These are phyloP conservation scores for Dynastes grantii DNA, from an alignment of 2,888 invertebrate species.

Conservation along the genomic window DNA sequence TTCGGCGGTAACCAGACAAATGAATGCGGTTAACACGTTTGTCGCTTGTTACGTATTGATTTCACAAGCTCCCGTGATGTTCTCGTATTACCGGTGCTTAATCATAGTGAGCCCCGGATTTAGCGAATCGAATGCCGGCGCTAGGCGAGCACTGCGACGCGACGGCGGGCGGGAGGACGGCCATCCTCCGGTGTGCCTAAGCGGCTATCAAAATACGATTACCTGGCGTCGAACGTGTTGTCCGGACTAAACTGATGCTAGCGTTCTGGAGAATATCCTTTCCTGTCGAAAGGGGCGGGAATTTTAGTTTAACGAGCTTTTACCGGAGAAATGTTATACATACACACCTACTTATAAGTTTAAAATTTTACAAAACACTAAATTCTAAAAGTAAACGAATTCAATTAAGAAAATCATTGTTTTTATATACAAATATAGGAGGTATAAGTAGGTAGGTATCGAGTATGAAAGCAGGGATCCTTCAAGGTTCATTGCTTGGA, in stretches of 20 bases:
- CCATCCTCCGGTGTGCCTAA: conserved; percentile 31
- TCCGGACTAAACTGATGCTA: conserved; percentile 21
- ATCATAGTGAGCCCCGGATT: conserved; percentile 68
- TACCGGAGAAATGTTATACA: neutral
- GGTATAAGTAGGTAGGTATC: too few species aligned
- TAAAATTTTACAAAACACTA: too few species aligned
- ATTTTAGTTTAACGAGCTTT: conserved; percentile 9
- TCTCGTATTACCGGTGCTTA: conserved; percentile 68
- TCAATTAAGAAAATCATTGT: too few species aligned
- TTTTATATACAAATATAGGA: too few species aligned
- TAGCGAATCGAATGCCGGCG: conserved; percentile 62
- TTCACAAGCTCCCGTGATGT: conserved; percentile 67
- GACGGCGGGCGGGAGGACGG: conserved; percentile 3
- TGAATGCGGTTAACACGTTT: conserved; percentile 72
- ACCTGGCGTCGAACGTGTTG: conserved; percentile 39
- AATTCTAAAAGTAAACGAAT: too few species aligned
- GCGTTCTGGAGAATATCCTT: neutral
- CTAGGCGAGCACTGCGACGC: conserved; percentile 24
- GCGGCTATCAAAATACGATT: conserved; percentile 52
- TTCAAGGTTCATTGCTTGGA: too few species aligned
- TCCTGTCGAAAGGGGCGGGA: neutral
- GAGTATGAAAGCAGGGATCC: too few species aligned
- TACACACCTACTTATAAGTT: too few species aligned
- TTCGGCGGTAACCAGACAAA: conserved; percentile 71
- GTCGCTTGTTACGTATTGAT: conserved; percentile 70